Evolutionary conservation across 2,888 invertebrate genomes (phyloP).

Genomic region (Drosophila meridionalis): DNA sequence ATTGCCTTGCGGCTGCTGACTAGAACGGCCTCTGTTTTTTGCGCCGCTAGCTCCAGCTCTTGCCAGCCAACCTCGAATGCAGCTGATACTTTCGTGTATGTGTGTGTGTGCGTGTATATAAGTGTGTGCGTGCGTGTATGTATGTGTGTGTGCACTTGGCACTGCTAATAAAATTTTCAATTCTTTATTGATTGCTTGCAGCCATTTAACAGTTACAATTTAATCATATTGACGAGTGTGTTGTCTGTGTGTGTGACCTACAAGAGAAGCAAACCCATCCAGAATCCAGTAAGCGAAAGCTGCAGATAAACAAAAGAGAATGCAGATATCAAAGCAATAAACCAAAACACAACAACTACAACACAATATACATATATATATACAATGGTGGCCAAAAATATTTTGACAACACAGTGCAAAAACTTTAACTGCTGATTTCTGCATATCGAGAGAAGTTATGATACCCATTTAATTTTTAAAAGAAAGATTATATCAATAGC

Average conservation of each 20-base stretch:
- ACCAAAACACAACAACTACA: slow-evolving; percentile 19
- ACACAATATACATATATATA: slow-evolving; percentile 5
- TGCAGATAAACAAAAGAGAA: slow-evolving; percentile 20
- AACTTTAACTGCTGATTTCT: too few species aligned
- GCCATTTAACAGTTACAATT: slow-evolving; percentile 54
- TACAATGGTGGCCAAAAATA: too few species aligned
- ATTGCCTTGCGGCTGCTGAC: too few species aligned
- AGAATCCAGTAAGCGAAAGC: slow-evolving; percentile 21
- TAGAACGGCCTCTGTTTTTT: too few species aligned
- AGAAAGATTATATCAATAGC: too few species aligned
- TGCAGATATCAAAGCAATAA: slow-evolving; percentile 25
- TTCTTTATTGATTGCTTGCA: slow-evolving; percentile 43
- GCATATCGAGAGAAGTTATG: too few species aligned
- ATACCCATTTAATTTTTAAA: too few species aligned
- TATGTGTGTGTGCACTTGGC: slow-evolving; percentile 13
- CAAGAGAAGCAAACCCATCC: slow-evolving; percentile 19
- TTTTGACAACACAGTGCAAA: too few species aligned
- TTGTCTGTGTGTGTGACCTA: slow-evolving; percentile 53
- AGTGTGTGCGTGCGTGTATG: neutral
- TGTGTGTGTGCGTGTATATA: too few species aligned
- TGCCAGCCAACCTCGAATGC: too few species aligned
- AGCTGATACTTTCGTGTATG: too few species aligned
- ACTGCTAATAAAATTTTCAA: slow-evolving; percentile 22
- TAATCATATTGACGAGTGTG: slow-evolving; percentile 55
- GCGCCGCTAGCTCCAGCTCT: too few species aligned